Evolutionary conservation across 1,140 invertebrate genomes (phyloP).

Genomic region (Pseudobourletiella spinata): DNA sequence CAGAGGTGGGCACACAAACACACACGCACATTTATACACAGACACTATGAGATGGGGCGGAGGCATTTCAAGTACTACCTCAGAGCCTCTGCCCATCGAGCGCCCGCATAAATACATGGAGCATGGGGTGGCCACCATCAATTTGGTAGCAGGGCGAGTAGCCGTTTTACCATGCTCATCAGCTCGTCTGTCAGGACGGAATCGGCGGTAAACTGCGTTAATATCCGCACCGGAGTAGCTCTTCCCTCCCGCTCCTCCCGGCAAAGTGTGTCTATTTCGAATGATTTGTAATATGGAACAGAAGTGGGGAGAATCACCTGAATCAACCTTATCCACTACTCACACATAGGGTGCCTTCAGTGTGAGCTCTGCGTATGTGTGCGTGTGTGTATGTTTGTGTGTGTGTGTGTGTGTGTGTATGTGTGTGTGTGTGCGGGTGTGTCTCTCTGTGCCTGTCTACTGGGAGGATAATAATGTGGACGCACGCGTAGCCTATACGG

Average conservation of each 20-base stretch:
- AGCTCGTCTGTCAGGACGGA: not conserved
- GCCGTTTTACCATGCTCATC: slow-evolving; percentile 4
- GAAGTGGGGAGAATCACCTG: too few species aligned
- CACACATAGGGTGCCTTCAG: too few species aligned
- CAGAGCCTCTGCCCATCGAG: too few species aligned
- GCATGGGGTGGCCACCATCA: not conserved
- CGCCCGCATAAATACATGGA: not conserved
- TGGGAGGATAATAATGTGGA: too few species aligned
- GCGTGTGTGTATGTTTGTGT: not conserved
- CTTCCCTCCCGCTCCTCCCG: not conserved
- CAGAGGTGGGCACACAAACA: not conserved
- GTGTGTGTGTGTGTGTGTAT: not conserved
- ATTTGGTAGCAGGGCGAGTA: not conserved
- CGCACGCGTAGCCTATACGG: too few species aligned
- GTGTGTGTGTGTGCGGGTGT: not conserved
- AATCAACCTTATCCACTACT: too few species aligned
- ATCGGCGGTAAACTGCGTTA: not conserved
- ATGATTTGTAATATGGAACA: too few species aligned
- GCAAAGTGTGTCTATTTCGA: not conserved
- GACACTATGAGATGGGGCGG: too few species aligned
- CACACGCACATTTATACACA: not conserved
- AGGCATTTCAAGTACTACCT: too few species aligned
- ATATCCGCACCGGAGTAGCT: not conserved
- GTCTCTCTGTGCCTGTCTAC: too few species aligned
- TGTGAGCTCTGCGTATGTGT: too few species aligned